Percentiles rank a stretch among this genome's conserved stretches.
phyloP scores from a whole-genome alignment of 2,888 invertebrate genomes.

The Homarus gammarus region DNA sequence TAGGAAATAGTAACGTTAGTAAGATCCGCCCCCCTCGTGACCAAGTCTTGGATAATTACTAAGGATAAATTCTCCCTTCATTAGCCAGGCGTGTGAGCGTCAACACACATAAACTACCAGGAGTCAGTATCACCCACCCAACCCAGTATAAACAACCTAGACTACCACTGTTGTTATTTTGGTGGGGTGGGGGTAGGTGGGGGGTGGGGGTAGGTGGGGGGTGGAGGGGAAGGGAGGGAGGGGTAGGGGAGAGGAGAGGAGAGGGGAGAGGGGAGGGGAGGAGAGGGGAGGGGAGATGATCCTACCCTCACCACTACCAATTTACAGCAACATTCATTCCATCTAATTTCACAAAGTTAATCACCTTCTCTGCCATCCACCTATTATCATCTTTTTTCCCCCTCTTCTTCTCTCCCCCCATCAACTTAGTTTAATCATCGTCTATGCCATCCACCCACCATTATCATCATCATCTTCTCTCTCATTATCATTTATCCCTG shows the following conservation, averaged over 20 bases:
- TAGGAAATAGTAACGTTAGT: slow-evolving; percentile 28
- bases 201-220: too few species aligned
- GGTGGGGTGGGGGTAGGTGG: too few species aligned
- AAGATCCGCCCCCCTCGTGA: slow-evolving; percentile 26
- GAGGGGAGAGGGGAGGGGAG: too few species aligned
- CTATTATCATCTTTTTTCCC: background rate
- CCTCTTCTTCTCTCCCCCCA: background rate
- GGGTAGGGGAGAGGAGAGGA: too few species aligned
- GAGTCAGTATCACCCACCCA: too few species aligned
- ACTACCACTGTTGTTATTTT: too few species aligned
- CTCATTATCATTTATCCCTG: slow-evolving; percentile 20
- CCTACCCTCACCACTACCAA: too few species aligned
- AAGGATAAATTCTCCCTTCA: background rate
- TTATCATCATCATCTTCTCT: slow-evolving; percentile 16
- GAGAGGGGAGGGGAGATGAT: too few species aligned
- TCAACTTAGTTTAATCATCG: background rate
- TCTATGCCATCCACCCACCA: background rate
- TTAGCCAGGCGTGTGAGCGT: background rate
- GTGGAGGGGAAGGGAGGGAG: too few species aligned
- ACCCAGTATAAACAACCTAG: too few species aligned
- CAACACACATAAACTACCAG: too few species aligned
- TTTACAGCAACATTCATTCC: background rate
- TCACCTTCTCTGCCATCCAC: background rate
- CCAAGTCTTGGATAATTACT: slow-evolving; percentile 28
- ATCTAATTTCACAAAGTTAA: slow-evolving; percentile 2